Percentiles rank a stretch among this genome's conserved stretches.
Evolutionary conservation across 2,113 vertebrate species (phyloP).

Genomic region (Zosterops pallidus): DNA sequence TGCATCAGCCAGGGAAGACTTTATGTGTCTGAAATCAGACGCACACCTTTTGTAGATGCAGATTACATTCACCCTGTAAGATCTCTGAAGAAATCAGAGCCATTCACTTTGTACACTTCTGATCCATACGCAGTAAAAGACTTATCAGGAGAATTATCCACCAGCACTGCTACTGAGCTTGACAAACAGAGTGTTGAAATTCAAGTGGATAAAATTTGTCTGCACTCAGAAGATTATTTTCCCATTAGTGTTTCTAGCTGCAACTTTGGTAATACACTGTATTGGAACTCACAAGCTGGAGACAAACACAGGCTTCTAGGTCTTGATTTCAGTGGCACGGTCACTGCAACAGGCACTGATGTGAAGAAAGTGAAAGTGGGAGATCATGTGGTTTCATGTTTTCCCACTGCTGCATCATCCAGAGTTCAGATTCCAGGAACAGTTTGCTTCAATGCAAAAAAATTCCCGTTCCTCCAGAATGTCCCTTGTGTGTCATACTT

Average conservation of each 20-base stretch:
- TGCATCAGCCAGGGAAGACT: constrained; percentile 76
- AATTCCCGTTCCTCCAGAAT: constrained; percentile 72
- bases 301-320: constrained; percentile 76
- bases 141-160: constrained; percentile 67
- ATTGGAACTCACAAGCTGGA: constrained; percentile 76
- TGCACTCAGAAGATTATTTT: constrained; percentile 86
- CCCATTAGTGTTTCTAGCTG: constrained; percentile 79
- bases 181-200: constrained; percentile 72
- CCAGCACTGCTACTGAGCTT: background rate
- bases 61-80: background rate
- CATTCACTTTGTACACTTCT: constrained; percentile 75
- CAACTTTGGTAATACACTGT: constrained; percentile 76
- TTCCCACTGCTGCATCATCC: constrained; percentile 72
- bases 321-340: constrained; percentile 82
- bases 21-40: constrained; percentile 66
- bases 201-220: constrained; percentile 74
- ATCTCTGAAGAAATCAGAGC: background rate
- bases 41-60: constrained; percentile 49
- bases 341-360: constrained; percentile 74
- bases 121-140: constrained; percentile 69
- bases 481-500: constrained; percentile 83
- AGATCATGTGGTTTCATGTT: constrained; percentile 80
- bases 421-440: constrained; percentile 75
- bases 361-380: constrained; percentile 78
- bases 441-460: constrained; percentile 75